Conservation (phyloP, 2,888 invertebrate genomes). For the Melipona beecheii region DNA sequence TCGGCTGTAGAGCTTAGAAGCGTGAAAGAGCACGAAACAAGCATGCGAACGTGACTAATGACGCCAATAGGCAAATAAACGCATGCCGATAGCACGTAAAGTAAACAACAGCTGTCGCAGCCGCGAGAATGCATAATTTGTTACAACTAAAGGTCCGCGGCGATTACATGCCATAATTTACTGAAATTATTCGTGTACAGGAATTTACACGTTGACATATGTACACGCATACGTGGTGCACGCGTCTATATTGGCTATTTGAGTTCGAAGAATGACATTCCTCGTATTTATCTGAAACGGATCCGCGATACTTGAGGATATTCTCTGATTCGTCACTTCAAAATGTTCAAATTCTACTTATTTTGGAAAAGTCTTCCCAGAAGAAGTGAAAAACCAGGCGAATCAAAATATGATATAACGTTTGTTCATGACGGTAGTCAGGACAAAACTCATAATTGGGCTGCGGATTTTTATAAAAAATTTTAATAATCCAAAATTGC, state of each 20-base stretch:
- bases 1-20: background rate
- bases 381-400: too few relatives aligned
- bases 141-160: constrained; percentile 52
- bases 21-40: constrained; percentile 17
- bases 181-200: constrained; percentile 23
- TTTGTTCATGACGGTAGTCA: too few relatives aligned
- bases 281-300: background rate
- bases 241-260: background rate
- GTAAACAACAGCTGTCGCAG: constrained; percentile 51
- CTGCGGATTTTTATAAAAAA: too few relatives aligned
- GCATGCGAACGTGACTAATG: constrained; percentile 43
- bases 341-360: background rate
- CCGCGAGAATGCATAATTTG: constrained; percentile 49
- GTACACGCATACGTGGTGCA: background rate
- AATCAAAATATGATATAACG: too few relatives aligned
- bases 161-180: constrained; percentile 30
- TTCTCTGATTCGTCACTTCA: background rate
- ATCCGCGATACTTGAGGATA: background rate
- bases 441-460: too few relatives aligned
- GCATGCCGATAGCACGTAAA: constrained; percentile 47
- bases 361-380: too few relatives aligned
- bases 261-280: background rate
- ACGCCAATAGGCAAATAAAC: constrained; percentile 52
- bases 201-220: constrained; percentile 21
- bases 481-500: too few relatives aligned